A percentile compares a stretch with the other conserved stretches of the same genome.
These are phyloP conservation scores for Coenobita brevimanus DNA, from an alignment of 1,140 invertebrate genomes.

Conservation along the genomic window DNA sequence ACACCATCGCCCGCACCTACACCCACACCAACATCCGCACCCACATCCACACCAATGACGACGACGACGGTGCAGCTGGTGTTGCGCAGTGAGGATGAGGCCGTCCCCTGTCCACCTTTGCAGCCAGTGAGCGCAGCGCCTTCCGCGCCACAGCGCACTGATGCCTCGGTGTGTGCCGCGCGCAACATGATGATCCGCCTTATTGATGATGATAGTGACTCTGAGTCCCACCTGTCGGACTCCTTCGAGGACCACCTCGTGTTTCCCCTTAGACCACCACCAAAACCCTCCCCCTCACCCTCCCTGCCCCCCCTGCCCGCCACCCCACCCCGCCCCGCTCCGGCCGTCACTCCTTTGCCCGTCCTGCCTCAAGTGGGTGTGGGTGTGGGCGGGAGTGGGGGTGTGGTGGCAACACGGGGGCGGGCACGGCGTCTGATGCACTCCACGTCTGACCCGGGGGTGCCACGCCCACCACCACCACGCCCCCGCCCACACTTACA, in stretches of 20 bases:
- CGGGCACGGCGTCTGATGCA: slow-evolving; percentile 22
- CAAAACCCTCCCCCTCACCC: background rate
- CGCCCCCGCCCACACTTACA: background rate
- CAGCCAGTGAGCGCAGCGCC: too few species aligned
- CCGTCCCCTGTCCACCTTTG: too few species aligned
- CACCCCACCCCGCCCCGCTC: background rate
- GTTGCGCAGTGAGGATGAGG: too few species aligned
- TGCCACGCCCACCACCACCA: slow-evolving; percentile 1
- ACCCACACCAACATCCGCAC: too few species aligned
- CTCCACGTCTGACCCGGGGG: slow-evolving; percentile 39
- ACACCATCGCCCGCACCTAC: too few species aligned
- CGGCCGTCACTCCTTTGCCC: background rate
- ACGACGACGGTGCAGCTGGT: background rate
- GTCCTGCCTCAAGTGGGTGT: background rate
- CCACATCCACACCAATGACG: too few species aligned
- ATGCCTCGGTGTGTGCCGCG: too few species aligned
- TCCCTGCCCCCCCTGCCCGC: background rate
- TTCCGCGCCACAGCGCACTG: background rate
- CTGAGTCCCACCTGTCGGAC: background rate
- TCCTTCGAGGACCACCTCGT: background rate
- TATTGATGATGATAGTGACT: too few species aligned
- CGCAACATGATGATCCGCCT: too few species aligned
- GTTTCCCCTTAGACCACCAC: background rate
- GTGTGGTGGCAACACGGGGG: background rate
- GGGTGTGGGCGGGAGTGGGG: too few species aligned